These are phyloP conservation scores for Thalpophila matura DNA, from an alignment of 2,888 invertebrate genomes.

Conservation along the genomic window DNA sequence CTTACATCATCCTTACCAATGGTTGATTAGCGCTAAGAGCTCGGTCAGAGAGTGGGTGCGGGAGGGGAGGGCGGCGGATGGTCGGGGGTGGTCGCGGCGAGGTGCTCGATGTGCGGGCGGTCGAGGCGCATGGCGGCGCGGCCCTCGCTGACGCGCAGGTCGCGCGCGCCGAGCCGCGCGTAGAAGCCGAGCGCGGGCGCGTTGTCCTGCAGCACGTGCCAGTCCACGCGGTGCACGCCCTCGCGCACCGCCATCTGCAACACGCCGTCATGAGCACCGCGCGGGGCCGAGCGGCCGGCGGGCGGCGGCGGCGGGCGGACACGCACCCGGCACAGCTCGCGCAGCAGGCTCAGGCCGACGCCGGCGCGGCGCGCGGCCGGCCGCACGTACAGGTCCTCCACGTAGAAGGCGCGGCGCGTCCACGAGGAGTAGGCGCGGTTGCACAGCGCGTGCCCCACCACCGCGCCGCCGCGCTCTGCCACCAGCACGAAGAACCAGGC, in stretches of 20 bases:
- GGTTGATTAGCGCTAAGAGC: too few relatives aligned
- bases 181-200: constrained; percentile 95
- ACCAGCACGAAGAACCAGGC: constrained; percentile 92
- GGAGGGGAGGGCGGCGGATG: background rate
- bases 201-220: constrained; percentile 94
- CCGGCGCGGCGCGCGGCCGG: constrained; percentile 91
- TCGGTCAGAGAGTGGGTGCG: background rate
- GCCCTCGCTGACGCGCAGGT: constrained; percentile 76
- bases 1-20: too few relatives aligned
- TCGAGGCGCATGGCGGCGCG: constrained; percentile 83
- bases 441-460: constrained; percentile 95
- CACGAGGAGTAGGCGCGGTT: constrained; percentile 96
- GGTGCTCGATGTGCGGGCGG: constrained; percentile 68
- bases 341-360: constrained; percentile 92
- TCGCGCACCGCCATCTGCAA: constrained; percentile 80
- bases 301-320: constrained; percentile 79
- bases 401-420: constrained; percentile 94
- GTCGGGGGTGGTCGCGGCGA: constrained; percentile 51
- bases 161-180: constrained; percentile 92
- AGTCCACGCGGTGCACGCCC: constrained; percentile 93
- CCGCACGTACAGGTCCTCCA: constrained; percentile 96
- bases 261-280: constrained; percentile 41
- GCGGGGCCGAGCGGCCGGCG: constrained; percentile 90
- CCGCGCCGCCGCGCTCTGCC: constrained; percentile 86
- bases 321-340: constrained; percentile 72